Evolutionary conservation across 1,140 invertebrate species (phyloP), one percentile per base, ranked within the genome.

Genomic region (Drosophila miranda): DNA sequence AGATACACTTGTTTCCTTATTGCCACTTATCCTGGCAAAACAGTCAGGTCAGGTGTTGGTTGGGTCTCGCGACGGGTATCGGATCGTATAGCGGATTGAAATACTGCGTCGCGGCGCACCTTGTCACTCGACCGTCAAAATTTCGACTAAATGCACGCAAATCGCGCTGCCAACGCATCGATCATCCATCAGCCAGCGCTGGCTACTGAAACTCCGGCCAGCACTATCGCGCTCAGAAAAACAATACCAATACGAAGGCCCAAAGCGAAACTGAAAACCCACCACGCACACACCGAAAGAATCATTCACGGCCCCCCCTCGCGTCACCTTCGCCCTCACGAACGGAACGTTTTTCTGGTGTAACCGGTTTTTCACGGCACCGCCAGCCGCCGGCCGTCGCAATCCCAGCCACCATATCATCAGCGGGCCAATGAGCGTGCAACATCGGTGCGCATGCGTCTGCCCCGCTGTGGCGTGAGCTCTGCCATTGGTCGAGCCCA

Each of bases 61-160:
- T 67, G 8, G 54, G 49, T 28, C 19, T 23, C 61, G 52, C 71
- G 69, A 34, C 71, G 59, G 46, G 34, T 23, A 13, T 4, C n/a
- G 55, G n/a, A 8, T 64, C 3, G 30, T 9, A 8, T 34, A 34
- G 66, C 11, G 42, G n/a, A 9, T 11, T 49, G 23, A 46, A 45
- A 63, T 50, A 60, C 56, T 19, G 69, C 70, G 81, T 45, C 72
- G 62, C 73, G 53, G 71, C 59, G 83, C 75, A 86, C 62, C 86
- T 79, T 87, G 54, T 82, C 86, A 82, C 75, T 79, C 62, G 78
- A 82, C 86, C 87, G 81, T 80, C 86, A 89, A 89, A 76, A 82
- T 75, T 89, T 86, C 72, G 69, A 89, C 86, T 89, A 87, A 89
- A 23, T 79, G 81, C 78, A 61, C 80, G 62, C 78, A 75, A 87